These are phyloP conservation scores for Pteronura brasiliensis DNA, from an alignment of 2,113 vertebrate species.

Conservation along the genomic window DNA sequence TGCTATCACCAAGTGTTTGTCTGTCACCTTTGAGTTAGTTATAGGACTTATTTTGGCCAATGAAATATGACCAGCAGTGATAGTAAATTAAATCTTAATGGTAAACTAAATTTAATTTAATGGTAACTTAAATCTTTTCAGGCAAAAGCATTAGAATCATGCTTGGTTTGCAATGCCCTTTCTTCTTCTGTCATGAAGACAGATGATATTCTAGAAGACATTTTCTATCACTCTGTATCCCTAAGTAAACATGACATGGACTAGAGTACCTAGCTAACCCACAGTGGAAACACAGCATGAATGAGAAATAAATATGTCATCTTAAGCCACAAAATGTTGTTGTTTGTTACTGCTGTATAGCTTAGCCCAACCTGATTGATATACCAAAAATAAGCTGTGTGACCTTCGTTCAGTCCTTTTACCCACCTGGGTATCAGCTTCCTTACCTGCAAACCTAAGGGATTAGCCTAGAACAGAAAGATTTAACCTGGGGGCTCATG, in stretches of 20 bases:
- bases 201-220: background rate
- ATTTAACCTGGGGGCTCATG: background rate
- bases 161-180: background rate
- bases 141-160: background rate
- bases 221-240: background rate
- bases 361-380: background rate
- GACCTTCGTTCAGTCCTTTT: background rate
- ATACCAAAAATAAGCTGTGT: background rate
- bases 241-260: background rate
- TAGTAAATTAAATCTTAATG: background rate
- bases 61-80: background rate
- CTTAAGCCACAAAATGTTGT: background rate
- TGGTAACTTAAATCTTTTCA: background rate
- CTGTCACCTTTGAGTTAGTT: background rate
- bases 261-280: background rate
- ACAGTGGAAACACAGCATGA: background rate
- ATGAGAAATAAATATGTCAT: background rate
- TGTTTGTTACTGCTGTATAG: background rate
- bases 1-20: background rate
- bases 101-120: background rate
- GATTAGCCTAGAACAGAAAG: background rate
- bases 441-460: background rate
- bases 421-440: background rate
- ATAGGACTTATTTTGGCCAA: background rate
- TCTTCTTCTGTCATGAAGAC: background rate